These are phyloP conservation scores for Orgyia antiqua DNA, from an alignment of 2,888 invertebrate genomes.

Conservation along the genomic window DNA sequence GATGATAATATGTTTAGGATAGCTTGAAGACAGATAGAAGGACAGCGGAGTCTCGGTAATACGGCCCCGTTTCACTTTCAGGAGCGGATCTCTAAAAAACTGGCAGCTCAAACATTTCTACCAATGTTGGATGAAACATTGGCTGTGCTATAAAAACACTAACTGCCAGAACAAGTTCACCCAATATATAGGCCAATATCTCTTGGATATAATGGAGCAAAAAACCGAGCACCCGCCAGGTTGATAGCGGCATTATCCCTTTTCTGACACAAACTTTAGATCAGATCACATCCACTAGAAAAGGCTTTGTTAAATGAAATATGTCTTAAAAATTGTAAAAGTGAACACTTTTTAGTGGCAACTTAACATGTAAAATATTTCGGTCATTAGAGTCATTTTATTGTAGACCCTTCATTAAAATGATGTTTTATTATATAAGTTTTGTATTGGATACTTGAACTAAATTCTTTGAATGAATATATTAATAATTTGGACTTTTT, in stretches of 20 bases:
- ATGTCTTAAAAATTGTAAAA: conserved; percentile 64
- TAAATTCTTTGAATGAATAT: conserved; percentile 42
- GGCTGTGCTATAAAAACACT: neutral
- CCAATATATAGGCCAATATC: conserved; percentile 10
- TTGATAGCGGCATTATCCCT: conserved; percentile 62
- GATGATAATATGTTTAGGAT: too few species aligned
- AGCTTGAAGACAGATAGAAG: too few species aligned
- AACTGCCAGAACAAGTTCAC: conserved; percentile 7
- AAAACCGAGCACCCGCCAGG: conserved; percentile 59
- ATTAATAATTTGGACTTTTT: conserved; percentile 31
- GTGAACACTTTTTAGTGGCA: conserved; percentile 55
- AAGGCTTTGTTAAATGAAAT: conserved; percentile 51
- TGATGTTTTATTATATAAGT: conserved; percentile 66
- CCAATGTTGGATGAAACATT: conserved; percentile 6
- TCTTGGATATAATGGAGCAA: conserved; percentile 32
- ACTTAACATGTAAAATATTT: conserved; percentile 65
- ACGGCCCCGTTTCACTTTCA: too few species aligned
- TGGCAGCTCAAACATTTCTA: too few species aligned
- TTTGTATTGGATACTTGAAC: conserved; percentile 49
- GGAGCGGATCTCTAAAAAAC: too few species aligned
- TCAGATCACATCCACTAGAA: conserved; percentile 64
- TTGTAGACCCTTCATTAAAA: conserved; percentile 60
- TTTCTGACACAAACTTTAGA: conserved; percentile 68
- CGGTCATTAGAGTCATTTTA: conserved; percentile 71
- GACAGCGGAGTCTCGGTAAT: too few species aligned